phyloP scores from a whole-genome alignment of 2,888 invertebrate species.

The Gandaritis pyraliata region DNA sequence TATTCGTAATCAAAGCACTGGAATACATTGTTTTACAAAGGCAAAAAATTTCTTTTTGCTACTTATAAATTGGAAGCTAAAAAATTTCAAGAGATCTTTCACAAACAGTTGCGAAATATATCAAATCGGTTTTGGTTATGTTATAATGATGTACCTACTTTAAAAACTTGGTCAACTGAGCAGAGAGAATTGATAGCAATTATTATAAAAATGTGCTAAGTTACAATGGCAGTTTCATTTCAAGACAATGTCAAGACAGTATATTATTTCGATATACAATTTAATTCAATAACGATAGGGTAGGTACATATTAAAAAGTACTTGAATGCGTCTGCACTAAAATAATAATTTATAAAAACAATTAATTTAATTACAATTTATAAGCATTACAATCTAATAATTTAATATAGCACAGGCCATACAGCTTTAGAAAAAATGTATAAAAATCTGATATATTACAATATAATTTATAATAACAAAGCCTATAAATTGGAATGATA shows the following conservation, averaged over 20 bases:
- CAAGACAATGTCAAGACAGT: background rate
- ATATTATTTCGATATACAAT: slow-evolving; percentile 4
- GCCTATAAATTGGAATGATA: slow-evolving; percentile 42
- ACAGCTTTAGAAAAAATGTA: slow-evolving; percentile 34
- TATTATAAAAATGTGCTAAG: background rate
- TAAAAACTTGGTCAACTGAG: too few species aligned
- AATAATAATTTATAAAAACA: slow-evolving; percentile 33
- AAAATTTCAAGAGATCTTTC: too few species aligned
- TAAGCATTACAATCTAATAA: slow-evolving; percentile 34
- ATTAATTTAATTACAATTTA: slow-evolving; percentile 38
- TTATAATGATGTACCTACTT: too few species aligned
- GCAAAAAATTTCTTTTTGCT: too few species aligned
- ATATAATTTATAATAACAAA: slow-evolving; percentile 35
- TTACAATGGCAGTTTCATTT: slow-evolving; percentile 14
- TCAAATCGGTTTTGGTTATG: too few species aligned
- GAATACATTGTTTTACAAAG: too few species aligned
- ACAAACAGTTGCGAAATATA: too few species aligned
- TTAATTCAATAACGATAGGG: slow-evolving; percentile 9
- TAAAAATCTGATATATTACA: slow-evolving; percentile 37
- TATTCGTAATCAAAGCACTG: too few species aligned
- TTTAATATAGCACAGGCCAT: slow-evolving; percentile 38
- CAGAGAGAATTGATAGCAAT: background rate
- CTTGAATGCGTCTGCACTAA: slow-evolving; percentile 33
- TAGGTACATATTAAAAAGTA: slow-evolving; percentile 18
- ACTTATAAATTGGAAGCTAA: too few species aligned